Conservation (phyloP, 2,888 invertebrate species). For the Pyrocoelia pectoralis region DNA sequence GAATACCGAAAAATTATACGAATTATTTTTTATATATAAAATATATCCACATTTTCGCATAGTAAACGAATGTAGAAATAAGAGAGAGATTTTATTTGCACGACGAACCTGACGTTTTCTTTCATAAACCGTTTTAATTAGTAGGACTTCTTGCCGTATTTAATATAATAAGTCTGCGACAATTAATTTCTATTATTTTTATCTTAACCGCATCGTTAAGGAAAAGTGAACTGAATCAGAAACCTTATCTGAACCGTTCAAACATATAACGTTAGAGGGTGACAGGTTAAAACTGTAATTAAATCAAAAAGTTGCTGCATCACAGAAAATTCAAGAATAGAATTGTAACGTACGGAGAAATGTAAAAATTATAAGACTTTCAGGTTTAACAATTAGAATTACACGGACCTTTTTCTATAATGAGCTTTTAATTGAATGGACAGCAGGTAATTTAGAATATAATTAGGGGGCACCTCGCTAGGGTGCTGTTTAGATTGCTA, state of each 20-base stretch:
- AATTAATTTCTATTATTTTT: conserved; percentile 6
- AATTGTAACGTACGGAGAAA: background rate
- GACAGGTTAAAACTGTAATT: background rate
- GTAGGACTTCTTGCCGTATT: too few species aligned
- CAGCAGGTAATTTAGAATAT: too few species aligned
- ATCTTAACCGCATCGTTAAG: conserved; percentile 2
- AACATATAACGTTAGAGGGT: background rate
- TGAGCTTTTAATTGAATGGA: background rate
- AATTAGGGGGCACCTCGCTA: too few species aligned
- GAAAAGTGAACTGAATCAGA: conserved; percentile 2
- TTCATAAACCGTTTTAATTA: too few species aligned
- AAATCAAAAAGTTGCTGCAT: background rate
- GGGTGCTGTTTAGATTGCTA: too few species aligned
- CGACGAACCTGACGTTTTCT: too few species aligned
- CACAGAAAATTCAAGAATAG: background rate
- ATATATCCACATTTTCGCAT: too few species aligned
- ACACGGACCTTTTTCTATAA: background rate
- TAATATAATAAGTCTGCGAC: background rate
- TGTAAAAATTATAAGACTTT: background rate
- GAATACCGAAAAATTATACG: too few species aligned
- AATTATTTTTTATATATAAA: too few species aligned
- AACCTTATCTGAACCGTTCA: conserved; percentile 1
- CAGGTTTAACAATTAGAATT: background rate
- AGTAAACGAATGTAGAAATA: too few species aligned
- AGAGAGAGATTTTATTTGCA: too few species aligned